A percentile compares a stretch with the other conserved stretches of the same genome.
Conservation (phyloP, 2,888 invertebrate species). For the Plebejus anna region DNA sequence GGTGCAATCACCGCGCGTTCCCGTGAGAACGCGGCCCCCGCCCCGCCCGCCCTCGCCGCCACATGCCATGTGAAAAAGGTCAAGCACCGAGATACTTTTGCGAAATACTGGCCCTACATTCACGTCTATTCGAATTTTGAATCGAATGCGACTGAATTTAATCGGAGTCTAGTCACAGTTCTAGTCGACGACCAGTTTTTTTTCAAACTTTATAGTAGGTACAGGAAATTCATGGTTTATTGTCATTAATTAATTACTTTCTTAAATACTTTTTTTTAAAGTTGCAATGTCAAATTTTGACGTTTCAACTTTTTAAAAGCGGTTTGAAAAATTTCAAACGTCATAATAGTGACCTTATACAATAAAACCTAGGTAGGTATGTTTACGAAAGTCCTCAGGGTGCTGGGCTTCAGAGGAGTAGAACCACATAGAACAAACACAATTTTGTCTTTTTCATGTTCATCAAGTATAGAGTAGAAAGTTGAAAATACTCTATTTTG, state of each 20-base stretch:
- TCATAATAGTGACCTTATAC: too few relatives aligned
- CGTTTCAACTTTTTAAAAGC: too few relatives aligned
- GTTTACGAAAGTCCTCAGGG: too few relatives aligned
- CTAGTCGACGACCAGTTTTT: neutral
- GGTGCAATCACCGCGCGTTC: conserved; percentile 71
- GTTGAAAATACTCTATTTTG: too few relatives aligned
- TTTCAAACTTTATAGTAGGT: neutral
- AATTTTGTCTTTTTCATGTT: too few relatives aligned
- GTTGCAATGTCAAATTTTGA: too few relatives aligned
- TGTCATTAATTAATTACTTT: neutral
- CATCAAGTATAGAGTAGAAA: too few relatives aligned
- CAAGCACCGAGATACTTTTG: conserved; percentile 47
- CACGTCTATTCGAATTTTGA: conserved; percentile 6
- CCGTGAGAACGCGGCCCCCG: conserved; percentile 67
- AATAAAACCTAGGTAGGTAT: too few relatives aligned
- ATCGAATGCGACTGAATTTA: neutral
- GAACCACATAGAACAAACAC: too few relatives aligned
- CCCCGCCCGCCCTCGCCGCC: conserved; percentile 40
- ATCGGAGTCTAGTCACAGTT: neutral
- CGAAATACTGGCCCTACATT: conserved; percentile 35
- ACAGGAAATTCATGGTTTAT: neutral
- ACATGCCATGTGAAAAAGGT: conserved; percentile 58
- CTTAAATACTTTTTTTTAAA: neutral
- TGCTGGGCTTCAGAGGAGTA: too few relatives aligned
- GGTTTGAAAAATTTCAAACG: too few relatives aligned